Evolutionary conservation across 2,888 invertebrate species (phyloP).

Genomic region (Ernsta delagoae): DNA sequence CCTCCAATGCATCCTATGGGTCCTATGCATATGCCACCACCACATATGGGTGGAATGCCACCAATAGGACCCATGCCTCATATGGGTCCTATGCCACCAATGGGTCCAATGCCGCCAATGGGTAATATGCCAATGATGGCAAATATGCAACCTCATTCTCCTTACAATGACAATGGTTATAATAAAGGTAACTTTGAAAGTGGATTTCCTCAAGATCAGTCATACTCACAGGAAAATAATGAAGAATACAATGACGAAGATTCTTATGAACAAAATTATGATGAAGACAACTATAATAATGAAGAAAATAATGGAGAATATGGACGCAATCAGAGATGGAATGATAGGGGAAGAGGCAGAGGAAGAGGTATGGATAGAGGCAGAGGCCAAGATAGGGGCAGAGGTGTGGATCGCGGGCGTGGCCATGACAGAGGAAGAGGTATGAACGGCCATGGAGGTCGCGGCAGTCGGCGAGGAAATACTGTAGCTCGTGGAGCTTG

Average conservation of each 20-base stretch:
- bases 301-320: slow-evolving; percentile 61
- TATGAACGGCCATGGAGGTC: slow-evolving; percentile 48
- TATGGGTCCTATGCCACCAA: slow-evolving; percentile 53
- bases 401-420: slow-evolving; percentile 59
- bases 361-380: slow-evolving; percentile 60
- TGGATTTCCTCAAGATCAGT: slow-evolving; percentile 64
- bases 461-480: slow-evolving; percentile 50
- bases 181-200: slow-evolving; percentile 70
- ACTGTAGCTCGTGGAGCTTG: slow-evolving; percentile 60
- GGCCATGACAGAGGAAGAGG: slow-evolving; percentile 63
- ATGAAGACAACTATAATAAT: slow-evolving; percentile 62
- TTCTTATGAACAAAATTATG: slow-evolving; percentile 60
- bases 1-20: slow-evolving; percentile 47
- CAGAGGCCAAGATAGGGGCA: slow-evolving; percentile 56
- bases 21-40: slow-evolving; percentile 46
- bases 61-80: slow-evolving; percentile 53
- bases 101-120: slow-evolving; percentile 54
- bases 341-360: slow-evolving; percentile 64
- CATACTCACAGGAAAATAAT: slow-evolving; percentile 64
- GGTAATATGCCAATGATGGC: slow-evolving; percentile 58
- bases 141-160: slow-evolving; percentile 57
- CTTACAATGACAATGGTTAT: slow-evolving; percentile 71
- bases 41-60: slow-evolving; percentile 48
- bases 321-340: slow-evolving; percentile 68
- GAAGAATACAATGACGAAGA: slow-evolving; percentile 61